These are phyloP conservation scores for Pitangus sulphuratus DNA, from an alignment of 2,797 vertebrate genomes.

Conservation along the genomic window DNA sequence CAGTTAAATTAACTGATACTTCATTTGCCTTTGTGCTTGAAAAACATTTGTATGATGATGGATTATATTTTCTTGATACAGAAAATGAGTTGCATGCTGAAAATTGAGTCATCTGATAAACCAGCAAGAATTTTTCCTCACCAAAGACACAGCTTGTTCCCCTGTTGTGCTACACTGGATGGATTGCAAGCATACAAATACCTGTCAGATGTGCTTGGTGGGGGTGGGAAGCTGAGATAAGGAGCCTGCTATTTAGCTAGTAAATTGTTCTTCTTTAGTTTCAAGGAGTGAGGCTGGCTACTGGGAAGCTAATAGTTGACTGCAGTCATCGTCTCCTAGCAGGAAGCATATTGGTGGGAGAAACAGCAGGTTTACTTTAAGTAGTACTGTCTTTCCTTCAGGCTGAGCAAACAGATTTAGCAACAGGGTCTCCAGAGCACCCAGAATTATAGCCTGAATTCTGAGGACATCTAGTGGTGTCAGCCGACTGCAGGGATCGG, in stretches of 20 bases:
- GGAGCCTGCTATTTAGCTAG: background rate
- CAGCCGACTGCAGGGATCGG: background rate
- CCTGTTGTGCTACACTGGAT: background rate
- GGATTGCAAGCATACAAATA: background rate
- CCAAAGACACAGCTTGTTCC: background rate
- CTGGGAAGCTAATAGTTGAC: background rate
- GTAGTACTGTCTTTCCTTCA: background rate
- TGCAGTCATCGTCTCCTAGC: background rate
- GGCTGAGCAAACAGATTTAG: background rate
- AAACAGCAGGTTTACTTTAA: background rate
- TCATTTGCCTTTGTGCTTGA: background rate
- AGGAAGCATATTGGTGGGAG: background rate
- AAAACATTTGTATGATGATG: background rate
- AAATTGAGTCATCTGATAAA: conserved; percentile 12
- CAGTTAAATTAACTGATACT: background rate
- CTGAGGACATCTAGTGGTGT: conserved; percentile 54
- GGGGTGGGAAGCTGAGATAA: background rate
- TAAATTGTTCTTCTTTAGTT: background rate
- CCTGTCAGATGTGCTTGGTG: background rate
- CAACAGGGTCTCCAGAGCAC: background rate
- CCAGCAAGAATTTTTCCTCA: background rate
- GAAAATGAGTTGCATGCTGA: background rate
- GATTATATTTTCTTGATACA: background rate
- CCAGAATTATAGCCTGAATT: background rate
- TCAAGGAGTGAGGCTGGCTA: background rate